These are phyloP conservation scores for Setophaga petechia DNA, from an alignment of 2,113 vertebrate genomes.

Conservation along the genomic window DNA sequence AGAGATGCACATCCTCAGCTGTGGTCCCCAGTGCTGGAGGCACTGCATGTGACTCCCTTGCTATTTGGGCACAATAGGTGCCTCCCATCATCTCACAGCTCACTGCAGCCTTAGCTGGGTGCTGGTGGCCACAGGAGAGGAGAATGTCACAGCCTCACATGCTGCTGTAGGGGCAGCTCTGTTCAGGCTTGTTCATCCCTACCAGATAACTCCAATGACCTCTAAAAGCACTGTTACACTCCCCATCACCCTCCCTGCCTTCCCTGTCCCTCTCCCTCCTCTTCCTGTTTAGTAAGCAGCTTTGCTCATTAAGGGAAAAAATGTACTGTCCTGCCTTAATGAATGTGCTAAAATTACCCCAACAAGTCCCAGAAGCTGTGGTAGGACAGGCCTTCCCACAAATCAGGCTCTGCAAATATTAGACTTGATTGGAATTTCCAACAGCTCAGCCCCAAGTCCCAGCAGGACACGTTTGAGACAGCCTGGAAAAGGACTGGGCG, in stretches of 20 bases:
- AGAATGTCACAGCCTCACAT: not conserved
- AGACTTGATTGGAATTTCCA: constrained; percentile 1
- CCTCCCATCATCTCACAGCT: not conserved
- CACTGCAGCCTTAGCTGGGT: not conserved
- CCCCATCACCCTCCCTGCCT: not conserved
- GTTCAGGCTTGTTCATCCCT: not conserved
- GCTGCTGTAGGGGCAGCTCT: not conserved
- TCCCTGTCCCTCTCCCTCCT: not conserved
- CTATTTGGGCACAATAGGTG: not conserved
- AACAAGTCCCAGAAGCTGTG: not conserved
- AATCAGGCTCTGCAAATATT: constrained; percentile 5
- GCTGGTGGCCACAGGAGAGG: not conserved
- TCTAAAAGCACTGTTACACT: not conserved
- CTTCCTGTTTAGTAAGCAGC: constrained; percentile 41
- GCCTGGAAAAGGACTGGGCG: not conserved
- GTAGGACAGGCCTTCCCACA: not conserved
- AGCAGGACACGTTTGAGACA: not conserved
- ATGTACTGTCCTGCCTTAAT: not conserved
- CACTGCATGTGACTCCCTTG: not conserved
- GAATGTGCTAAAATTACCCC: constrained; percentile 35
- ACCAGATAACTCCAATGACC: constrained; percentile 3
- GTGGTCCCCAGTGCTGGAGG: rapidly evolving
- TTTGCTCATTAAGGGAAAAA: constrained; percentile 51
- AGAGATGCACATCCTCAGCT: not conserved
- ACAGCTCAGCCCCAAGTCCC: constrained; percentile 22